These are phyloP conservation scores for Urechis unicinctus DNA, from an alignment of 2,888 invertebrate genomes.

Conservation along the genomic window DNA sequence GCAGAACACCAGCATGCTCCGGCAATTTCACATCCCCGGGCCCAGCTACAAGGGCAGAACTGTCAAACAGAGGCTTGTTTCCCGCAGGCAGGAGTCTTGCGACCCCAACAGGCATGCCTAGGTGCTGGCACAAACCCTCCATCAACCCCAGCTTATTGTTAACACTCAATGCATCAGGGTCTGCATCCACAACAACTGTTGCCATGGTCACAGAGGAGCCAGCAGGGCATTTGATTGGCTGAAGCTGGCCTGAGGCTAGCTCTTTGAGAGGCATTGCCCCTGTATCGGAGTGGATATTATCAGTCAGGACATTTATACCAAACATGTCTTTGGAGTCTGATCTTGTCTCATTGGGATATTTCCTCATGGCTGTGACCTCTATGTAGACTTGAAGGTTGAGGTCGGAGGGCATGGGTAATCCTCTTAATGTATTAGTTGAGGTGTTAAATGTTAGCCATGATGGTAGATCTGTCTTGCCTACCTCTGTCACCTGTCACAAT, in stretches of 20 bases:
- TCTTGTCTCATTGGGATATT: slow-evolving; percentile 18
- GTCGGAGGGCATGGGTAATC: slow-evolving; percentile 60
- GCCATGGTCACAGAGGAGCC: slow-evolving; percentile 59
- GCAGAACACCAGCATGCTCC: slow-evolving; percentile 16
- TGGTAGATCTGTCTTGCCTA: slow-evolving; percentile 29
- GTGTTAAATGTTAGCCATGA: slow-evolving; percentile 61
- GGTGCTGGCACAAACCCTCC: slow-evolving; percentile 31
- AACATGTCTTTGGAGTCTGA: slow-evolving; percentile 59
- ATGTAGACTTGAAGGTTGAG: slow-evolving; percentile 62
- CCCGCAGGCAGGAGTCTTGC: slow-evolving; percentile 35
- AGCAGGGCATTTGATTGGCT: slow-evolving; percentile 37
- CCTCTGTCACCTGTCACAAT: slow-evolving; percentile 20
- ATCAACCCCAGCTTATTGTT: slow-evolving; percentile 56
- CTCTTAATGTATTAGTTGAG: slow-evolving; percentile 65
- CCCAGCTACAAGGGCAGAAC: slow-evolving; percentile 42
- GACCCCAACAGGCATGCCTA: slow-evolving; percentile 35
- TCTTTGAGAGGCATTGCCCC: slow-evolving; percentile 20
- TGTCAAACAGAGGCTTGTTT: slow-evolving; percentile 35
- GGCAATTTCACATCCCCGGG: slow-evolving; percentile 35
- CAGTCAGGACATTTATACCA: slow-evolving; percentile 59
- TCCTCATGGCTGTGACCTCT: slow-evolving; percentile 41
- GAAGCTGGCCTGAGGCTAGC: slow-evolving; percentile 18
- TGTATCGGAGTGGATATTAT: slow-evolving; percentile 16
- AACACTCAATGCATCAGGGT: slow-evolving; percentile 61
- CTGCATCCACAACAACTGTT: slow-evolving; percentile 64